Base-by-base conservation (phyloP, 2,797 vertebrate species). In the Vultur gryphus region DNA sequence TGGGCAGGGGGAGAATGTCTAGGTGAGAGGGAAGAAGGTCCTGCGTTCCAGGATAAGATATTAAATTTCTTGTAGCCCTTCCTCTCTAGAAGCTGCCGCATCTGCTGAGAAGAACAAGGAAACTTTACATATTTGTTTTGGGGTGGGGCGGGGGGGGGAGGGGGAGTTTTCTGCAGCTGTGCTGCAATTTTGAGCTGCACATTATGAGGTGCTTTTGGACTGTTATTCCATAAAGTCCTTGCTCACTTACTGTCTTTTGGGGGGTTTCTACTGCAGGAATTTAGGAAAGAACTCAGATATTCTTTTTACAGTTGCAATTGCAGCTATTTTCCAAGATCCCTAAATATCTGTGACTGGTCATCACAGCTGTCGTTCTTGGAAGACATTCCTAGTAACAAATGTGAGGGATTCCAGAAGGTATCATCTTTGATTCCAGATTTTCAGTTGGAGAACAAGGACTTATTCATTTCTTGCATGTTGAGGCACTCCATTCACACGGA, bases 71-170 rank as follows among this genome's bases (percentile, higher is more conserved):
- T 78, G 21, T 57, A 86, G 16, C 17, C 0, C 4, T 66, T 80
- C 11, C 14, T 59, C 11, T 78, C 23, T 86, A 65, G 20, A 35
- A 59, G 26, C 37, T 64, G 17, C 37, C 77, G 24, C 18, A 43
- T 72, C 20, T 78, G 26, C 41, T 59, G 24, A 58, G 37, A 76
- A 59, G 62, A 58, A 31, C 6, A 69, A 35, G 7, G 16, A 82
- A 86, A 65, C 4, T 49, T 94, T 29, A 64, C 2, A 0, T 70
- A 25, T 44, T 77, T 84, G 4, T 61, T 25, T n/a, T 12, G 6
- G 3, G 54, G 20, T 3, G 4, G 4, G 2, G 0, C 7, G 5
- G 16, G 4, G 1, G 8, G 6, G 3, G 54, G 20, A 3, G 4
- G 4, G 4, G 8, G 1, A 55, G 19, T 28, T 77, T 89, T 89